Percentiles rank a stretch among this genome's conserved stretches.
Evolutionary conservation across 1,140 invertebrate genomes (phyloP).

Genomic region (Monomorium pharaonis): DNA sequence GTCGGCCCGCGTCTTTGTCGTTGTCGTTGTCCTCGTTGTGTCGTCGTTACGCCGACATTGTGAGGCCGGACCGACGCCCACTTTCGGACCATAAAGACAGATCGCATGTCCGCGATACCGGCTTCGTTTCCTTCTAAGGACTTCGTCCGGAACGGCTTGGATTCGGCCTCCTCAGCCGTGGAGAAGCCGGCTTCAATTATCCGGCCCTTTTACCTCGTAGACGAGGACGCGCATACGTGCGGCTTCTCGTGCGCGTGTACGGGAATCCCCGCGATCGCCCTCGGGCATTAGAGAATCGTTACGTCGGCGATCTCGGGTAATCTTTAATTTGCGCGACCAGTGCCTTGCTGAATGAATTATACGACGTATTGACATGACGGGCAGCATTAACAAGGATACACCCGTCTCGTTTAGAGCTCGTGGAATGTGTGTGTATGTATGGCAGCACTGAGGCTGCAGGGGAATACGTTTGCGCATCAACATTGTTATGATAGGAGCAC

Average conservation of each 20-base stretch:
- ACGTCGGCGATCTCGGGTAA: slow-evolving; percentile 15
- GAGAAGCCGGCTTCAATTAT: slow-evolving; percentile 70
- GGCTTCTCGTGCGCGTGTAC: not conserved
- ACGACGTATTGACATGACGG: not conserved
- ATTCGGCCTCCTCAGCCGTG: slow-evolving; percentile 58
- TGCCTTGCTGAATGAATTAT: not conserved
- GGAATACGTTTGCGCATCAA: slow-evolving; percentile 38
- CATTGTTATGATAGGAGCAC: slow-evolving; percentile 44
- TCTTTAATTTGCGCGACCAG: not conserved
- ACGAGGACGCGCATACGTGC: not conserved
- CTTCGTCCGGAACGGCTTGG: slow-evolving; percentile 65
- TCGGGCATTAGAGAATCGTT: slow-evolving; percentile 1
- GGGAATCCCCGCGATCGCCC: not conserved
- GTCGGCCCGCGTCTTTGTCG: slow-evolving; percentile 61
- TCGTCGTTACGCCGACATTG: slow-evolving; percentile 71
- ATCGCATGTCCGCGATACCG: slow-evolving; percentile 73
- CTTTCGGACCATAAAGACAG: slow-evolving; percentile 76
- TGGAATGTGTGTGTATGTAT: not conserved
- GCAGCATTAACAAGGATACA: slow-evolving; percentile 2
- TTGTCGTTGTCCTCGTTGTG: slow-evolving; percentile 68
- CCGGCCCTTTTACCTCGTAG: slow-evolving; percentile 60
- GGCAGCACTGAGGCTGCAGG: not conserved
- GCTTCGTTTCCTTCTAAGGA: slow-evolving; percentile 72
- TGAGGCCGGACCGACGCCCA: slow-evolving; percentile 72
- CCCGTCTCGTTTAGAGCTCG: not conserved